Evolutionary conservation across 1,140 invertebrate species (phyloP).

Genomic region (Bombus fervidus): DNA sequence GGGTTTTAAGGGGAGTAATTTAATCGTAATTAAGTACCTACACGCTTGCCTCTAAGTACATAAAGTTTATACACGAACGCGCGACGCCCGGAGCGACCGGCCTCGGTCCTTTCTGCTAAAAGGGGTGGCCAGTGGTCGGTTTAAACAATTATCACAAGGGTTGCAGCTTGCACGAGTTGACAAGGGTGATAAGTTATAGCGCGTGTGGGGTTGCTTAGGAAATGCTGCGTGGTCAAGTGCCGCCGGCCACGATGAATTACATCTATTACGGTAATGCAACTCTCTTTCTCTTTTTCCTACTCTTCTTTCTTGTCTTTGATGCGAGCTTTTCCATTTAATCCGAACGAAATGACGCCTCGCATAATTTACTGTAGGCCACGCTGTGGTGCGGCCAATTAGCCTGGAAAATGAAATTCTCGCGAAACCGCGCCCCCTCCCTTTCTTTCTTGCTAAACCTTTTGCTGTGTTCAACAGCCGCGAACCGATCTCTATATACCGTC

Average conservation of each 20-base stretch:
- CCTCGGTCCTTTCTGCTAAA: slow-evolving; percentile 67
- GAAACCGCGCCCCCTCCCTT: neutral
- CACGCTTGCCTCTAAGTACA: slow-evolving; percentile 59
- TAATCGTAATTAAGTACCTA: slow-evolving; percentile 70
- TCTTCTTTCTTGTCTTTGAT: neutral
- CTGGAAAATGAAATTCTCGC: slow-evolving; percentile 7
- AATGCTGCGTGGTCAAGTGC: slow-evolving; percentile 58
- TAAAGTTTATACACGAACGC: slow-evolving; percentile 53
- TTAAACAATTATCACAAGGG: slow-evolving; percentile 83
- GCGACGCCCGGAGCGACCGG: slow-evolving; percentile 67
- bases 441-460: neutral
- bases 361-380: neutral
- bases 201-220: slow-evolving; percentile 67
- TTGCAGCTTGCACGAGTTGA: slow-evolving; percentile 73
- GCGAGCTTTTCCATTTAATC: slow-evolving; percentile 13
- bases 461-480: neutral
- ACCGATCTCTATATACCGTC: neutral
- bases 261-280: slow-evolving; percentile 46
- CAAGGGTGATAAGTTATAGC: slow-evolving; percentile 81
- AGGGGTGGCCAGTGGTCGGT: slow-evolving; percentile 79
- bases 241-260: slow-evolving; percentile 37
- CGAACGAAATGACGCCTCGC: neutral
- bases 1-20: slow-evolving; percentile 53
- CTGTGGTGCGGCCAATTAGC: neutral
- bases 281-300: neutral